Evolutionary conservation across 2,888 invertebrate species (phyloP), one percentile per base, ranked within the genome.

Genomic region (Platynereis dumerilii): DNA sequence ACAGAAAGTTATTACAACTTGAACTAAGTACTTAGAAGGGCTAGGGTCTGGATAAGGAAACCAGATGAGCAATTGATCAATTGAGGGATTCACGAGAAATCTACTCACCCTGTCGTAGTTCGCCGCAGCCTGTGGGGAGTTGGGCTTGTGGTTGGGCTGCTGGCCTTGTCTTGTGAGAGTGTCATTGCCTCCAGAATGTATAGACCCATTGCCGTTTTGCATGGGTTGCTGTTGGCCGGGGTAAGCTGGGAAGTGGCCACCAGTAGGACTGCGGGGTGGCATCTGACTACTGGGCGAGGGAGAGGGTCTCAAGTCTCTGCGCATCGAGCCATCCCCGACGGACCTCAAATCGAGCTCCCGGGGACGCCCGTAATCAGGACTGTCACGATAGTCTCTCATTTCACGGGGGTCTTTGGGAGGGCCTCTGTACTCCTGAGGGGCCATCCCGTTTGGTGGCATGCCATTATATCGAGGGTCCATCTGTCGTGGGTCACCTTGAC

Each of bases 401-500:
- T 65, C 74, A 28, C 60, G 55, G 45, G 42, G 64, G 45, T 54
- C 67, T 29, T 22, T 48, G 34, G 62, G 56, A 20, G 63, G 58
- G 39, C 66, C 54, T 24, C 60, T 66, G 58, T 71, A 70, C 28
- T 68, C 64, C 15, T 66, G 70, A 29, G 66, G 22, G 52, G 12
- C 52, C 26, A 24, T 55, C 7, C 27, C 55, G 24, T 27, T 27
- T 55, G 55, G 55, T 10, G 7, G 17, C 24, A 3, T 7, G 3
- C 34, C 86, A 84, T 66, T 85, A 48, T 48, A n/a, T 12, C 22
- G 48, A 22, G n/a, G 22, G n/a, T 22, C 48, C 48, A 48, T 22
- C 48, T 48, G 20, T 48, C 48, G 5, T 3, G 48, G 22, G 22
- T 48, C 48, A 3, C 7, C 17, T n/a, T 48, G 48, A 12, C 22